Evolutionary conservation across 2,113 vertebrate species (phyloP).

Genomic region (Notothenia coriiceps): DNA sequence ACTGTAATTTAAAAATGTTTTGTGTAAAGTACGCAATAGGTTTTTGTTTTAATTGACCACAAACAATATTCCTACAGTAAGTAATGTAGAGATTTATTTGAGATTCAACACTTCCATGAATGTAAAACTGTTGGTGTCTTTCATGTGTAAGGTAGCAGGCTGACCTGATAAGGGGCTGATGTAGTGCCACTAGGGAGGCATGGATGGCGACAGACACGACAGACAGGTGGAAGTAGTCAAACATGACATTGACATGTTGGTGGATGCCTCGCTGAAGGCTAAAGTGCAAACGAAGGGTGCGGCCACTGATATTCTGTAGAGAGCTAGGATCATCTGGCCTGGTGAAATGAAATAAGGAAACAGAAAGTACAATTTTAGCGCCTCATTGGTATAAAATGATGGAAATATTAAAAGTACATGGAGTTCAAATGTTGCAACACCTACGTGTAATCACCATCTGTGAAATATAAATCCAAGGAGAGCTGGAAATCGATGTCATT

Average conservation of each 20-base stretch:
- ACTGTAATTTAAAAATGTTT: background rate
- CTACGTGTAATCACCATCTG: constrained; percentile 98
- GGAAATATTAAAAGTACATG: constrained; percentile 18
- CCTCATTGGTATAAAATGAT: constrained; percentile 10
- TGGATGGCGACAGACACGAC: constrained; percentile 95
- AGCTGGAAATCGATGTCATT: constrained; percentile 97
- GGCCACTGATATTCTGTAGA: constrained; percentile 96
- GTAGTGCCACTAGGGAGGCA: constrained; percentile 95
- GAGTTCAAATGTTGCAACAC: constrained; percentile 74
- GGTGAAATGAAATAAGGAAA: constrained; percentile 38
- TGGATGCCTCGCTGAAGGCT: constrained; percentile 95
- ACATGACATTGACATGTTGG: constrained; percentile 98
- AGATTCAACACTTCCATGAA: constrained; percentile 1
- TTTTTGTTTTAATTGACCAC: background rate
- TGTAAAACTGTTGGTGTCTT: background rate
- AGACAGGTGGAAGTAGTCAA: constrained; percentile 99
- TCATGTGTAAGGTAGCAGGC: constrained; percentile 3
- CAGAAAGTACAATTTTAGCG: background rate
- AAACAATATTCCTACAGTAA: background rate
- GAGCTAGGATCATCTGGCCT: constrained; percentile 92
- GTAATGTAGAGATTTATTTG: background rate
- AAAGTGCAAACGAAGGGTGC: constrained; percentile 96
- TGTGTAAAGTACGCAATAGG: background rate
- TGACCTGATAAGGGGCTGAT: constrained; percentile 98
- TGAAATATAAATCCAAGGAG: constrained; percentile 95